Conservation (phyloP, 2,888 invertebrate species). For the Harpalus rufipes region DNA sequence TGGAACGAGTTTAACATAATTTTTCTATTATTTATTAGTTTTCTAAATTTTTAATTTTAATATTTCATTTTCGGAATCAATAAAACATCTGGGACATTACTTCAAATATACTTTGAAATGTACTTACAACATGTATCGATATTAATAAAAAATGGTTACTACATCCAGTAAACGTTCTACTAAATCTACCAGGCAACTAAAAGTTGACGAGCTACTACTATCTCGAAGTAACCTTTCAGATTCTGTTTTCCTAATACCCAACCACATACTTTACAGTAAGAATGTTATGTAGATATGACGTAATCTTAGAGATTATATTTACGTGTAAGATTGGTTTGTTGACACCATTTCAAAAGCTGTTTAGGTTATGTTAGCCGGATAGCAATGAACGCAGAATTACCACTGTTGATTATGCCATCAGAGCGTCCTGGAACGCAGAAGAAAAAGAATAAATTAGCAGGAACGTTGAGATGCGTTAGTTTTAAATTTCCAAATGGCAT, state of each 20-base stretch:
- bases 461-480: not conserved
- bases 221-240: not conserved
- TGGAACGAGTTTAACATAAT: too few species aligned
- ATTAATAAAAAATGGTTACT: not conserved
- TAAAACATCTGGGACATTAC: too few species aligned
- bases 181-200: not conserved
- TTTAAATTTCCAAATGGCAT: too few species aligned
- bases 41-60: too few species aligned
- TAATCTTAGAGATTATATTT: not conserved
- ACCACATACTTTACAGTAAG: slow-evolving; percentile 24
- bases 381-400: not conserved
- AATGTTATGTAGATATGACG: slow-evolving; percentile 28
- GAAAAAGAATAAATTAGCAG: not conserved
- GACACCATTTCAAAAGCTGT: not conserved
- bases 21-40: too few species aligned
- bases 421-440: not conserved
- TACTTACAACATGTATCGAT: too few species aligned
- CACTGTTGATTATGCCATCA: not conserved
- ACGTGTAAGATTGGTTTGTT: not conserved
- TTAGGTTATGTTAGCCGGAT: not conserved
- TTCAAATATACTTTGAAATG: too few species aligned
- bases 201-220: not conserved
- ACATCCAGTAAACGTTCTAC: slow-evolving; percentile 2
- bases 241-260: not conserved
- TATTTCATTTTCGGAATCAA: too few species aligned